phyloP scores from a whole-genome alignment of 1,140 invertebrate genomes.

The Drosophila nigrodunni region DNA sequence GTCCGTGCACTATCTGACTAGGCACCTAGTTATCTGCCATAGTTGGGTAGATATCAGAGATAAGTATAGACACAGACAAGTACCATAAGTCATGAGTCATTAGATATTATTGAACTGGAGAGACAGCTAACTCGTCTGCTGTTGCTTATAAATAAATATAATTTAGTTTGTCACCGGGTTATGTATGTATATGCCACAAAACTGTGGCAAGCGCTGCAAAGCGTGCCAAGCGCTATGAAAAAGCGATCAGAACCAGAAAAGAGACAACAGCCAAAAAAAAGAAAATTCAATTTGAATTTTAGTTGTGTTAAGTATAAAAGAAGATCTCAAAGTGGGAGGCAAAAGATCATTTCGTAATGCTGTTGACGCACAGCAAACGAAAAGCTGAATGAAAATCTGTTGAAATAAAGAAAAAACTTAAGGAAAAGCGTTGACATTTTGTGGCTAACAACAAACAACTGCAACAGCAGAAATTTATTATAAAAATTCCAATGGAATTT shows the following conservation, averaged over 20 bases:
- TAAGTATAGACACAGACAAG: conserved; percentile 11
- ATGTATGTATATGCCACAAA: conserved; percentile 31
- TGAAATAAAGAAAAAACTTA: conserved; percentile 12
- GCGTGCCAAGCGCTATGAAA: conserved; percentile 15
- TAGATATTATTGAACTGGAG: conserved; percentile 8
- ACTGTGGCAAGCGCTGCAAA: conserved; percentile 4
- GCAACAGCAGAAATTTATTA: conserved; percentile 64
- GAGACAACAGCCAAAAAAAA: not conserved
- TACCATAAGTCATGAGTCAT: conserved; percentile 17
- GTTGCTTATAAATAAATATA: conserved; percentile 41
- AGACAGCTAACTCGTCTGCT: not conserved
- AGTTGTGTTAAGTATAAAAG: conserved; percentile 31
- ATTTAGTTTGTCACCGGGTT: conserved; percentile 40
- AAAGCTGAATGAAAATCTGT: conserved; percentile 8
- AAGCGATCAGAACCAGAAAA: conserved; percentile 27
- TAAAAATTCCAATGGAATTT: conserved; percentile 72
- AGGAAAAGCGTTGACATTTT: conserved; percentile 66
- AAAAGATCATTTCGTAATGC: conserved; percentile 69
- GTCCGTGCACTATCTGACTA: not conserved
- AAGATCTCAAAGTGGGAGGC: conserved; percentile 48
- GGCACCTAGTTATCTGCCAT: not conserved
- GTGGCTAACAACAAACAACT: conserved; percentile 65
- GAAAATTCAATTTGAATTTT: not conserved
- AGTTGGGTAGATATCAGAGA: not conserved
- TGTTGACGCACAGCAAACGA: conserved; percentile 25